These are phyloP conservation scores for Epistrophe eligans DNA, from an alignment of 2,888 invertebrate genomes.

Conservation along the genomic window DNA sequence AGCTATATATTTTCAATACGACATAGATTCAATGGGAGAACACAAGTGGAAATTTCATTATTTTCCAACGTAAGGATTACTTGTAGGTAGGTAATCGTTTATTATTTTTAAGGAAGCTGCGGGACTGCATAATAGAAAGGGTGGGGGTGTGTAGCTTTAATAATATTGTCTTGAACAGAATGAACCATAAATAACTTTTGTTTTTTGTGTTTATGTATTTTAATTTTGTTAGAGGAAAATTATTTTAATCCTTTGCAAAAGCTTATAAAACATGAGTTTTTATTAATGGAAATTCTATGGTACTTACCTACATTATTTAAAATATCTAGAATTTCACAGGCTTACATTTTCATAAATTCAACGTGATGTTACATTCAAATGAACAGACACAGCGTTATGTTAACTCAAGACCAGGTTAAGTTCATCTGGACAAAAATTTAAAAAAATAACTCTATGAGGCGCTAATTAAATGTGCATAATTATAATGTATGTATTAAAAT, in stretches of 20 bases:
- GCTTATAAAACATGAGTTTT: slow-evolving; percentile 11
- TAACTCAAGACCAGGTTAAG: too few relatives aligned
- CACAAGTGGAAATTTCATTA: slow-evolving; percentile 73
- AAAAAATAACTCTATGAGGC: too few relatives aligned
- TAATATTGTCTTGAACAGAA: slow-evolving; percentile 33
- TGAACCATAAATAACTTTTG: slow-evolving; percentile 66
- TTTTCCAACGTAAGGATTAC: slow-evolving; percentile 64
- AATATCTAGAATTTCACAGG: too few relatives aligned
- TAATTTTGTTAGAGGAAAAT: slow-evolving; percentile 18
- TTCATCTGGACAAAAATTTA: too few relatives aligned
- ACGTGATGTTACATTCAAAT: too few relatives aligned
- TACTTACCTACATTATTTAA: too few relatives aligned
- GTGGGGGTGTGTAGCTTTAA: background rate
- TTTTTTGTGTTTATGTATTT: slow-evolving; percentile 35
- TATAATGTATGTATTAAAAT: too few relatives aligned
- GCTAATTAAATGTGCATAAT: too few relatives aligned
- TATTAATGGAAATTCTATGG: slow-evolving; percentile 43
- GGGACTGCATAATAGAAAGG: slow-evolving; percentile 25
- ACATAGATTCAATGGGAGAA: slow-evolving; percentile 43
- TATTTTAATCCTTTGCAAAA: slow-evolving; percentile 31
- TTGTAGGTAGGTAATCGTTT: slow-evolving; percentile 60
- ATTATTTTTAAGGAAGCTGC: slow-evolving; percentile 31
- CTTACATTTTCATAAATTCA: too few relatives aligned
- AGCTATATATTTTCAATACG: background rate
- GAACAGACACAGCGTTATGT: too few relatives aligned